Base-by-base conservation (phyloP, 2,797 vertebrate species). In the Coluber constrictor region DNA sequence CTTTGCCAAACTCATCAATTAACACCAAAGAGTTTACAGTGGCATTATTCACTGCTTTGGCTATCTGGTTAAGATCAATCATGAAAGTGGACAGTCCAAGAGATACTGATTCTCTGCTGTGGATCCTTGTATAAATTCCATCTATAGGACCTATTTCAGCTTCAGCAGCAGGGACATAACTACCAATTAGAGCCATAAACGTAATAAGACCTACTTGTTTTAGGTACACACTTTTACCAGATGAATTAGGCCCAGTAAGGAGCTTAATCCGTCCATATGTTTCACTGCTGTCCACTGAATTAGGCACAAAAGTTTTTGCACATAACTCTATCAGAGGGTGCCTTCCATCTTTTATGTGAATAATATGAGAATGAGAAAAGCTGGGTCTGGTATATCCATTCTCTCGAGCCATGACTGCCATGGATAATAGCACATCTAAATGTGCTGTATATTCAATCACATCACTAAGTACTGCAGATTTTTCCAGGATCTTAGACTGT, bases 1-100 rank as follows among this genome's bases (percentile, higher is more conserved):
- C 99, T 98, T 99, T 99, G 96, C 99, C 99, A 97, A 99, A 99
- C 96, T 99, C 99, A 97, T 99, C 99, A 86, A 99, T 98, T 93
- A 99, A 98, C 92, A 99, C 98, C 95, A 99, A 98, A 54, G 99
- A 99, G 93, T 96, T 98, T 90, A 98, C 98, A 1, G 98, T 98
- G 96, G 99, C 98, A 96, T 98, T 98, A 97, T 99, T 99, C 92
- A 99, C 97, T 90, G 99, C 99, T 93, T 98, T 98, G 86, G 99
- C 98, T 98, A 99, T 98, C 98, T 99, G 99, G 96, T 99, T 99
- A 94, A 99, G 98, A 94, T 99, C 99, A 93, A 99, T 99, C 98
- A 99, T 99, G 96, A 99, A 99, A 10, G 99, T 99, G 95, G 99
- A 99, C 95, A 99, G 98, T 91, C 99, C 99, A 60, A 99, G 97